Conservation (phyloP, 2,888 invertebrate species). For the Clusia tigrina region DNA sequence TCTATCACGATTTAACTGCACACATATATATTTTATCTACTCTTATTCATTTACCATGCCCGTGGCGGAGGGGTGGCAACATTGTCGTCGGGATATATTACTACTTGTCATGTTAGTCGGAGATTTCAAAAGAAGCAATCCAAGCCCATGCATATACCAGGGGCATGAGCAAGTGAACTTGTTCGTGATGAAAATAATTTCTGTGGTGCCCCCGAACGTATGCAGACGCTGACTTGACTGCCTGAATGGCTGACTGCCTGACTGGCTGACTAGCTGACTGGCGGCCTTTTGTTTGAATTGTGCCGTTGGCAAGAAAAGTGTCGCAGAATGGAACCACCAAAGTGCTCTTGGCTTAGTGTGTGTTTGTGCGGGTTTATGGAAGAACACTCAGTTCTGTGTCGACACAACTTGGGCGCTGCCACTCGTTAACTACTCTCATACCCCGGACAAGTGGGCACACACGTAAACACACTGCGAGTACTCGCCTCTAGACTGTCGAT, state of each 20-base stretch:
- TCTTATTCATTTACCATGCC: background rate
- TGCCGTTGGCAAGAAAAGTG: background rate
- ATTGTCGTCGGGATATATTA: background rate
- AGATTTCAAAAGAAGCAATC: background rate
- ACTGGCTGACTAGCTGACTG: background rate
- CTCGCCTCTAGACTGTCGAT: slow-evolving; percentile 8
- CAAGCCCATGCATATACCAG: too few species aligned
- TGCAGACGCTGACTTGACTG: background rate
- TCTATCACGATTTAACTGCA: slow-evolving; percentile 1
- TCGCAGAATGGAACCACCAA: background rate
- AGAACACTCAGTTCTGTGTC: too few species aligned
- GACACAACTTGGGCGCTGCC: too few species aligned
- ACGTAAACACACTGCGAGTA: too few species aligned
- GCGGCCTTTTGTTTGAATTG: background rate
- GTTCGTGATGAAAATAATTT: slow-evolving; percentile 6
- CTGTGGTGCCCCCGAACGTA: background rate
- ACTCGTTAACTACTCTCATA: too few species aligned
- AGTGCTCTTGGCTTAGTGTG: too few species aligned
- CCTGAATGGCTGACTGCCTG: background rate
- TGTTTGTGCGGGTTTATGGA: background rate
- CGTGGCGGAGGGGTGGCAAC: background rate
- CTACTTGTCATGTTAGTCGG: slow-evolving; percentile 1
- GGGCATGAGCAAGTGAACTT: background rate
- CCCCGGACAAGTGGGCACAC: too few species aligned
- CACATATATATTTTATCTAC: background rate